These are phyloP conservation scores for Syrphus vitripennis DNA, from an alignment of 2,888 invertebrate genomes.

Conservation along the genomic window DNA sequence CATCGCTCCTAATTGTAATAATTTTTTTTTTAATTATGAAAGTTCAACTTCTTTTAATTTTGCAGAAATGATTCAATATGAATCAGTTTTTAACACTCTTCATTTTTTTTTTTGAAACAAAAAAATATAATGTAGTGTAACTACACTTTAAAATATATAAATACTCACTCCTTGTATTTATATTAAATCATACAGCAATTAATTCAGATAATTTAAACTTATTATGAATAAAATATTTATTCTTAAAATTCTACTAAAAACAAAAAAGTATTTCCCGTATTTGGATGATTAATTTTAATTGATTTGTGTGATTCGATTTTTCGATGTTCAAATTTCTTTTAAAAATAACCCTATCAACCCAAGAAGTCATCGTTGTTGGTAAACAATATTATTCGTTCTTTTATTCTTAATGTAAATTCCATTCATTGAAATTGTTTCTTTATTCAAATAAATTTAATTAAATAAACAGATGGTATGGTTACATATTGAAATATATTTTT, in stretches of 20 bases:
- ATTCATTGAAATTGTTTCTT: not conserved
- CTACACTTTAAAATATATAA: not conserved
- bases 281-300: not conserved
- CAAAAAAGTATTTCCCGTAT: not conserved
- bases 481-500: not conserved
- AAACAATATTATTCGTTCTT: not conserved
- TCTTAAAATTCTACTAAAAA: not conserved
- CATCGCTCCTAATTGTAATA: no score
- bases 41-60: not conserved
- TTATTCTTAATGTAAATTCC: not conserved
- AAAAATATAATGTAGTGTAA: no score
- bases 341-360: not conserved
- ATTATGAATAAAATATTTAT: not conserved
- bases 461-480: not conserved
- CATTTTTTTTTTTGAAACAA: no score
- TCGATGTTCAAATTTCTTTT: not conserved
- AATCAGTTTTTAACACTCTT: not conserved
- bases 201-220: not conserved
- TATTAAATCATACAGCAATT: not conserved
- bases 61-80: not conserved
- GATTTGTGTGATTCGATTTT: not conserved
- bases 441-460: not conserved
- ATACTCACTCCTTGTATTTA: not conserved
- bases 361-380: not conserved
- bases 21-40: not conserved